Conservation (phyloP, 1,140 invertebrate genomes). For the Leptoteleia sp. region DNA sequence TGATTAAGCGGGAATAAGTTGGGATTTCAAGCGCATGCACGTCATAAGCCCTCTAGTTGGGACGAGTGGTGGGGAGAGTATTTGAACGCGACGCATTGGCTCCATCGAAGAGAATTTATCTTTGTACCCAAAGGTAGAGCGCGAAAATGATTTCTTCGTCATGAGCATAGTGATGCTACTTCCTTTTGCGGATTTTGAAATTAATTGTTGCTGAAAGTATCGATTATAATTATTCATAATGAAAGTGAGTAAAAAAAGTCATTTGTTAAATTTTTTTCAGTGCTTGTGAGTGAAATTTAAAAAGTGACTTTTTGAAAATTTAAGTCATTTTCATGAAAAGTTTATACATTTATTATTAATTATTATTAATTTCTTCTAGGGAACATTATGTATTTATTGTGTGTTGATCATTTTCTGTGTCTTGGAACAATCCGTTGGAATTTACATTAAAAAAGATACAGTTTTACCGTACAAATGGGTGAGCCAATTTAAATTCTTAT, state of each 20-base stretch:
- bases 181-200: neutral
- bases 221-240: constrained; percentile 22
- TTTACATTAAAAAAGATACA: constrained; percentile 20
- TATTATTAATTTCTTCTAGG: constrained; percentile 25
- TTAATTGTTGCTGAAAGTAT: constrained; percentile 10
- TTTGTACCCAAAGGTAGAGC: constrained; percentile 17
- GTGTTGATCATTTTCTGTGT: constrained; percentile 41
- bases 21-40: constrained; percentile 30
- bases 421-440: constrained; percentile 4
- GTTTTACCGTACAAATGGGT: constrained; percentile 30
- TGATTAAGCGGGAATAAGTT: no score
- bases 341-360: no score
- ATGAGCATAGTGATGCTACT: constrained; percentile 3
- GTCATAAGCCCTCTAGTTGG: constrained; percentile 1
- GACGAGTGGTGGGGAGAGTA: constrained; percentile 14
- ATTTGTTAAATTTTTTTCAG: neutral
- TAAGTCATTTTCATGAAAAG: no score
- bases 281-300: neutral
- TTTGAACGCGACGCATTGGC: no score
- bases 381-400: constrained; percentile 32
- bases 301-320: no score
- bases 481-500: constrained; percentile 3
- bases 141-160: constrained; percentile 18
- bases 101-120: constrained; percentile 20
- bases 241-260: constrained; percentile 26